Percentiles rank a stretch among this genome's conserved stretches.
Evolutionary conservation across 2,888 invertebrate species (phyloP).

Genomic region (Epistrophe grossulariae): DNA sequence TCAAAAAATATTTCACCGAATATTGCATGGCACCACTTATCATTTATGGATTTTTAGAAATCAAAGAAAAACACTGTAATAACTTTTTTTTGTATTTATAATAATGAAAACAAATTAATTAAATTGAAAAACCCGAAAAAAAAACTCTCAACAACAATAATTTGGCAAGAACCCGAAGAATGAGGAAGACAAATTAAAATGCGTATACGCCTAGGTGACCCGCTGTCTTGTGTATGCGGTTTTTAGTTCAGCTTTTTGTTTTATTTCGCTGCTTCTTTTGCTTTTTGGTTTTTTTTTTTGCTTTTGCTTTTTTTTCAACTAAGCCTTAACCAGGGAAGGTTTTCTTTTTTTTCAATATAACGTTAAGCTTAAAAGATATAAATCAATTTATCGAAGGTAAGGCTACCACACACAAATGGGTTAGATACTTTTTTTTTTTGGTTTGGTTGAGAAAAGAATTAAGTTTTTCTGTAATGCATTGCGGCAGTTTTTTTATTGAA

Average conservation of each 20-base stretch:
- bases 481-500: slow-evolving; percentile 28
- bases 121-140: background rate
- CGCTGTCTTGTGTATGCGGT: slow-evolving; percentile 65
- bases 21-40: background rate
- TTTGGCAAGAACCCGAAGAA: slow-evolving; percentile 20
- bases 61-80: background rate
- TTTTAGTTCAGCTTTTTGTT: slow-evolving; percentile 45
- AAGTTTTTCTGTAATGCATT: slow-evolving; percentile 61
- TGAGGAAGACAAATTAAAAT: slow-evolving; percentile 40
- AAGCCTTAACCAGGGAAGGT: slow-evolving; percentile 39
- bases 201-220: slow-evolving; percentile 68
- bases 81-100: background rate
- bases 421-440: slow-evolving; percentile 40
- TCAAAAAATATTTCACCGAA: slow-evolving; percentile 1
- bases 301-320: slow-evolving; percentile 1
- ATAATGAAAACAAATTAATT: background rate
- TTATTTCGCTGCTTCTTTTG: slow-evolving; percentile 24
- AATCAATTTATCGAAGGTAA: slow-evolving; percentile 73
- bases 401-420: slow-evolving; percentile 50
- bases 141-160: slow-evolving; percentile 5
- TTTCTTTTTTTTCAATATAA: slow-evolving; percentile 39
- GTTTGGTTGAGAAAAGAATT: slow-evolving; percentile 22
- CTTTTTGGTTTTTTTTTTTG: background rate
- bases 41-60: background rate
- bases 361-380: slow-evolving; percentile 65